Percentiles rank a stretch among this genome's conserved stretches.
Conservation (phyloP, 2,113 vertebrate genomes). For the Cacatua alba region DNA sequence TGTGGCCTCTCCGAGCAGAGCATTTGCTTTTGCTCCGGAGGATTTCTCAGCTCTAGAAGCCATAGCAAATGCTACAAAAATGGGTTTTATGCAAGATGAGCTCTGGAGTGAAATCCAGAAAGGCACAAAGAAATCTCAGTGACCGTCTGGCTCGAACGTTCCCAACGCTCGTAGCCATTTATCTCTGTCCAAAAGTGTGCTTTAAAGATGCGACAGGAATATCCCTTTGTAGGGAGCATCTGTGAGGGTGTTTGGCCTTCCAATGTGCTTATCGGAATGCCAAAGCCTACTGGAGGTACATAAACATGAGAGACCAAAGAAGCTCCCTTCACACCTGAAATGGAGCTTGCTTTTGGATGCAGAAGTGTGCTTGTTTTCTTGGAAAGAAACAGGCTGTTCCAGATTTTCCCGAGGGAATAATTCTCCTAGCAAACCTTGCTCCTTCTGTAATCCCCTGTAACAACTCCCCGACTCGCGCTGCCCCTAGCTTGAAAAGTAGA, state of each 20-base stretch:
- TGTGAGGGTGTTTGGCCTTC: not conserved
- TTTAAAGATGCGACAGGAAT: not conserved
- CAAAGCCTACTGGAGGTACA: not conserved
- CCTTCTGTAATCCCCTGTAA: slow-evolving; percentile 34
- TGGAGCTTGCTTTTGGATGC: not conserved
- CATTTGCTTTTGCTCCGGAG: not conserved
- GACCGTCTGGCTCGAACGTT: slow-evolving; percentile 15
- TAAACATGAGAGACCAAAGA: not conserved
- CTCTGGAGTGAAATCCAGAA: slow-evolving; percentile 3
- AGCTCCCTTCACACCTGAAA: not conserved
- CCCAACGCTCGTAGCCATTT: not conserved
- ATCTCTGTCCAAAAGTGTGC: slow-evolving; percentile 41
- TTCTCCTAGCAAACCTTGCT: slow-evolving; percentile 43
- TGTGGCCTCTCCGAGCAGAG: not conserved
- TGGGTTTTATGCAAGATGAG: not conserved
- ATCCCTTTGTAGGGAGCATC: not conserved
- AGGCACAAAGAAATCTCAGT: not conserved
- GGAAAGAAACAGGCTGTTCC: slow-evolving; percentile 14
- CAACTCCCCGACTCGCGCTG: slow-evolving; percentile 41
- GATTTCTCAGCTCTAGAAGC: not conserved
- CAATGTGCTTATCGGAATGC: not conserved
- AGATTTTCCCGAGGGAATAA: slow-evolving; percentile 7
- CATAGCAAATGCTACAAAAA: not conserved
- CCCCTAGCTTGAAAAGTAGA: slow-evolving; percentile 63
- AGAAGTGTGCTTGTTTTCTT: slow-evolving; percentile 43